Evolutionary conservation across 1,140 invertebrate species (phyloP).

Genomic region (Lordiphosa mommai): DNA sequence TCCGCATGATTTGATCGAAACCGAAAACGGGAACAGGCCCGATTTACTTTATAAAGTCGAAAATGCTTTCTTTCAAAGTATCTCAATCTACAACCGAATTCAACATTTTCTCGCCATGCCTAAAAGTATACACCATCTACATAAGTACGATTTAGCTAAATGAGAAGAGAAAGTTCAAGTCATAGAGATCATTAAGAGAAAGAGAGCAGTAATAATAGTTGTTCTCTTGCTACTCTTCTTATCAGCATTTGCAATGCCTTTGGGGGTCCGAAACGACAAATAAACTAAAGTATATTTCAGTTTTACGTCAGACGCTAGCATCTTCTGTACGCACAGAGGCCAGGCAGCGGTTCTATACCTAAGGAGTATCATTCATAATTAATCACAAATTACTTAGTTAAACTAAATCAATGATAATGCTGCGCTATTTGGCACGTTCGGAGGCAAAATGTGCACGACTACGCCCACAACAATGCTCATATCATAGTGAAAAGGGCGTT

Average conservation of each 20-base stretch:
- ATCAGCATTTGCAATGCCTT: conserved; percentile 21
- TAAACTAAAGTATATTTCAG: conserved; percentile 14
- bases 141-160: too few relatives aligned
- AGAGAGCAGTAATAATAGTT: neutral
- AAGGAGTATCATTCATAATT: too few relatives aligned
- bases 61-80: too few relatives aligned
- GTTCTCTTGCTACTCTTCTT: conserved; percentile 11
- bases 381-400: too few relatives aligned
- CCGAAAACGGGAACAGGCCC: too few relatives aligned
- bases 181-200: neutral
- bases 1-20: too few relatives aligned
- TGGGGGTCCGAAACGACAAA: conserved; percentile 31
- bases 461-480: conserved; percentile 63
- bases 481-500: conserved; percentile 82
- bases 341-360: neutral
- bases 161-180: too few relatives aligned
- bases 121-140: too few relatives aligned
- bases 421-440: too few relatives aligned
- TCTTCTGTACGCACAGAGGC: neutral
- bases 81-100: too few relatives aligned
- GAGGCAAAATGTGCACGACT: conserved; percentile 28
- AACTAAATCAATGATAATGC: conserved; percentile 43
- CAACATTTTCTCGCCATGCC: too few relatives aligned
- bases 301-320: conserved; percentile 22
- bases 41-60: too few relatives aligned